phyloP scores from a whole-genome alignment of 2,888 invertebrate species.

The Strigamia maritima region DNA sequence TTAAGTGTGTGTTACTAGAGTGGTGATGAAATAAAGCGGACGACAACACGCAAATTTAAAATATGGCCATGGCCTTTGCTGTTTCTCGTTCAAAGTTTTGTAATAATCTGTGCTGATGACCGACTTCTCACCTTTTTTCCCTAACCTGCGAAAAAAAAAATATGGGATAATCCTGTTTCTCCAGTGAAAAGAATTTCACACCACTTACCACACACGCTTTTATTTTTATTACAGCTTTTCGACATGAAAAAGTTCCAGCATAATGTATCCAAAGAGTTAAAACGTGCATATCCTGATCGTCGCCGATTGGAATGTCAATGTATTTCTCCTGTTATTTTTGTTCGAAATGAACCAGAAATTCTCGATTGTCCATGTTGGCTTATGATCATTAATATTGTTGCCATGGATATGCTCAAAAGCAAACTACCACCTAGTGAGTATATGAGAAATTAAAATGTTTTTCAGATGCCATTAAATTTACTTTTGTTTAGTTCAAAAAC shows the following conservation, averaged over 20 bases:
- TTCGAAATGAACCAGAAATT: constrained; percentile 81
- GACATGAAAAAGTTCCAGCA: constrained; percentile 96
- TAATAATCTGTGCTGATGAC: background rate
- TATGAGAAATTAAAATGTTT: too few relatives aligned
- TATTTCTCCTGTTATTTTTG: constrained; percentile 87
- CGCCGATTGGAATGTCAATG: constrained; percentile 86
- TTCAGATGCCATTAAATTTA: background rate
- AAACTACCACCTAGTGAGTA: constrained; percentile 82
- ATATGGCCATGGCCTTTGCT: background rate
- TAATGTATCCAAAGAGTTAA: constrained; percentile 83
- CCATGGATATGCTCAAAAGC: constrained; percentile 94
- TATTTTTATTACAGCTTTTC: constrained; percentile 64
- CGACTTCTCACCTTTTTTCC: background rate
- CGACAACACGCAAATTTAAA: background rate
- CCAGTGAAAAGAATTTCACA: background rate
- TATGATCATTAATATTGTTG: constrained; percentile 92
- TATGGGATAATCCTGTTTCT: background rate
- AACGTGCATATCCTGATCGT: constrained; percentile 85
- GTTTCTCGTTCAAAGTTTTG: background rate
- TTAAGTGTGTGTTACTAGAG: too few relatives aligned
- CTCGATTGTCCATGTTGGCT: constrained; percentile 97
- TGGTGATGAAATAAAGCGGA: background rate
- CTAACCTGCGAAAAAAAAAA: background rate
- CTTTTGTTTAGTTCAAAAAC: constrained; percentile 28
- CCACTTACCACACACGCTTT: constrained; percentile 20